Conservation (phyloP, 2,888 invertebrate genomes). For the Calliopum simillimum region DNA sequence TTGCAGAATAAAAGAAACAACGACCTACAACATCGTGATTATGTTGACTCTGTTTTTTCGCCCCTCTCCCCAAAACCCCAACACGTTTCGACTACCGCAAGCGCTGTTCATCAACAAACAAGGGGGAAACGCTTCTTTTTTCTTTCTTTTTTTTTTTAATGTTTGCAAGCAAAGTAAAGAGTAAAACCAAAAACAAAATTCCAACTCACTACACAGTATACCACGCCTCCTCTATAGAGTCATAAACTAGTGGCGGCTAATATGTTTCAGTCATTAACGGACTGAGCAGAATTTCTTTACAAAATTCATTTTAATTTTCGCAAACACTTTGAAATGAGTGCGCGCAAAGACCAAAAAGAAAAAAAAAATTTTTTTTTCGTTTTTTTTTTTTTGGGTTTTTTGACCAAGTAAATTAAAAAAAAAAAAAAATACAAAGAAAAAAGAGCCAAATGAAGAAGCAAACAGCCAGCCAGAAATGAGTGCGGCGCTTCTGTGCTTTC, state of each 20-base stretch:
- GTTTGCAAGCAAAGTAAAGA: too few relatives aligned
- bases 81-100: too few relatives aligned
- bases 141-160: too few relatives aligned
- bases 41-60: too few relatives aligned
- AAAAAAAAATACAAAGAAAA: neutral
- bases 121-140: too few relatives aligned
- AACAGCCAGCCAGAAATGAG: neutral
- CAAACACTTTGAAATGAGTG: slow-evolving; percentile 1
- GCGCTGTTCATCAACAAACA: too few relatives aligned
- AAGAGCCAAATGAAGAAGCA: neutral
- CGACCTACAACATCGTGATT: too few relatives aligned
- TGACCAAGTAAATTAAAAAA: neutral
- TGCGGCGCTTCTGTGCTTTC: neutral
- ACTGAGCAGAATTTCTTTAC: neutral
- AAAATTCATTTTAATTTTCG: neutral
- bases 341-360: neutral
- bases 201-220: neutral
- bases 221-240: neutral
- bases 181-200: too few relatives aligned
- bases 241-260: neutral
- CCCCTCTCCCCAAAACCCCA: too few relatives aligned
- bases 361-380: neutral
- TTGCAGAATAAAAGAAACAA: too few relatives aligned
- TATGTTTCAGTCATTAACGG: neutral
- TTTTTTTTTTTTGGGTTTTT: neutral